A percentile compares a stretch with the other conserved stretches of the same genome.
These are phyloP conservation scores for Martes flavigula DNA, from an alignment of 2,797 vertebrate species.

Conservation along the genomic window DNA sequence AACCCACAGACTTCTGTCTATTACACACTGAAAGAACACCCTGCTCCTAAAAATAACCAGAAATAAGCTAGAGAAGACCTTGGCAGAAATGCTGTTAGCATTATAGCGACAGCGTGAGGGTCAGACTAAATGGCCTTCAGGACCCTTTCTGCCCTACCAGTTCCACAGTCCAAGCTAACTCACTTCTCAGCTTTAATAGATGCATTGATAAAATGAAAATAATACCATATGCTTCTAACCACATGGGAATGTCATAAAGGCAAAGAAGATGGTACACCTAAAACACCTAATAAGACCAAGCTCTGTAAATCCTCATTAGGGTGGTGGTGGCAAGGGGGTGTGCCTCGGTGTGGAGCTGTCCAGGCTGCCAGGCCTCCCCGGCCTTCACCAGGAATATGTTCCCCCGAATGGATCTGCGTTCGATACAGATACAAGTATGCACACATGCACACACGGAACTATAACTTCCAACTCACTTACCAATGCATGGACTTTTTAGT, in stretches of 20 bases:
- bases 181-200: background rate
- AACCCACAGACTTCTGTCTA: background rate
- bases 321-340: background rate
- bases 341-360: background rate
- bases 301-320: background rate
- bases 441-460: background rate
- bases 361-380: background rate
- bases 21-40: background rate
- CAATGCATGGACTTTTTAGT: background rate
- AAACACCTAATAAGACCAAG: background rate
- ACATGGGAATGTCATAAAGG: background rate
- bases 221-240: background rate
- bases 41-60: background rate
- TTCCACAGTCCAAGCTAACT: background rate
- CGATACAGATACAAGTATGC: background rate
- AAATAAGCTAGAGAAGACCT: background rate
- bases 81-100: background rate
- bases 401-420: background rate
- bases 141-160: background rate
- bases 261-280: background rate
- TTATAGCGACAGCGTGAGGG: background rate
- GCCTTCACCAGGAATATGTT: background rate
- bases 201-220: constrained; percentile 2
- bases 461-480: background rate
- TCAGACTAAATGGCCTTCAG: background rate